Evolutionary conservation across 2,113 vertebrate genomes (phyloP).

Genomic region (Caranx ignobilis): DNA sequence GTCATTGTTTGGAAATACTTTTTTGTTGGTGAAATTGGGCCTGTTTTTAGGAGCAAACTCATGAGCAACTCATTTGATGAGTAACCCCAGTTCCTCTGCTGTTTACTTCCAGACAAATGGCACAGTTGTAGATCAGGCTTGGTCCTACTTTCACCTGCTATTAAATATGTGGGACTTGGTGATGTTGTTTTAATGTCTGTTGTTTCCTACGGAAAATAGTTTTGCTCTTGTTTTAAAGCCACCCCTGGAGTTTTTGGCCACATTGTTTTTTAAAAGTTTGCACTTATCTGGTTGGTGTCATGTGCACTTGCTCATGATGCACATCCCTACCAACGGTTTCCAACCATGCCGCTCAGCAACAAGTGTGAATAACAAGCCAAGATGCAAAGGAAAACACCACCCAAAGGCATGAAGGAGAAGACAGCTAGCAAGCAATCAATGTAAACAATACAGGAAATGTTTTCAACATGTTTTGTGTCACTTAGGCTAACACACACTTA

Average conservation of each 20-base stretch:
- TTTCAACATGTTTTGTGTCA: not conserved
- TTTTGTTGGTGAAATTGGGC: slow-evolving; percentile 11
- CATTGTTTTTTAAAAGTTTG: not conserved
- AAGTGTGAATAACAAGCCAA: not conserved
- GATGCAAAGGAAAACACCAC: not conserved
- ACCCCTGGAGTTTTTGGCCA: not conserved
- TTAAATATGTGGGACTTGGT: not conserved
- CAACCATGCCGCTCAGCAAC: not conserved
- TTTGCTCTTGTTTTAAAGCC: not conserved
- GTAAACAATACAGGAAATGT: not conserved
- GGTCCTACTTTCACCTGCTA: not conserved
- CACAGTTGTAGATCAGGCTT: not conserved
- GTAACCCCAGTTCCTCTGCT: slow-evolving; percentile 2
- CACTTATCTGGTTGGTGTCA: not conserved
- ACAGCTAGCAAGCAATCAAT: not conserved
- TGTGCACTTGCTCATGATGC: not conserved
- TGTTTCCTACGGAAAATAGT: not conserved
- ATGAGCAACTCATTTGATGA: not conserved
- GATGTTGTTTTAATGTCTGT: slow-evolving; percentile 9
- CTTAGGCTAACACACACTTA: not conserved
- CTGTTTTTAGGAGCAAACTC: not conserved
- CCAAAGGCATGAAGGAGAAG: not conserved
- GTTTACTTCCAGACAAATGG: slow-evolving; percentile 18
- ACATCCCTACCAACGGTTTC: not conserved
- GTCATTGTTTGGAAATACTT: slow-evolving; percentile 33